Base-by-base conservation (phyloP, 2,113 vertebrate genomes). In the Pantherophis guttatus region DNA sequence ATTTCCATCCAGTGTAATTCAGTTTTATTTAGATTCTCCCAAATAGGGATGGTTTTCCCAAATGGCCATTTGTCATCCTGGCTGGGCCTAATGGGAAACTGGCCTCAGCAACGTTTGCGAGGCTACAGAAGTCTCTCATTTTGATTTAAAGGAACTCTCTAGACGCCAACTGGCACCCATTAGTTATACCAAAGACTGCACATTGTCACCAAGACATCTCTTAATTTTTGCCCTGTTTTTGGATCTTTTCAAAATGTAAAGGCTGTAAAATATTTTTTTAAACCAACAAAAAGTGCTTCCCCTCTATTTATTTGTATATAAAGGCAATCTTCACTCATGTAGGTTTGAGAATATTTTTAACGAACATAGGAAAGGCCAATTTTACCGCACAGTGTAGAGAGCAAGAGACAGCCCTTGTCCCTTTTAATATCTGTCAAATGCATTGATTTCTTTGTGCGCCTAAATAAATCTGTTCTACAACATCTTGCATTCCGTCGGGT, bases 121-220 rank as follows among this genome's bases (percentile, higher is more conserved):
- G 54, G 8, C 4, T 9, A 8, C 39, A 50, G 54, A 48, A 44
- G n/a, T 11, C 33, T 15, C 44, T 33, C 52, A 33, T 29, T n/a
- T 50, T 88, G 44, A 52, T 87, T 13, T 70, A 44, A 92, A 70
- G n/a, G 23, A 88, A 87, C 4, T 39, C 88, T 29, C 5, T 1
- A 54, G 48, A 15, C 7, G 75, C 57, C 91, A 91, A 89, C 92
- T 95, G 94, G 90, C 92, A 95, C 92, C 89, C 15, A 94, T 97
- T 95, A 94, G 92, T 90, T 95, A 95, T 96, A 97, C 97, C 97
- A 97, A 97, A 97, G 97, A 97, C 50, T 8, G 87, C 62, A 89
- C 95, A 95, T 96, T 95, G 91, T 95, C 96, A 96, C 87, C 88
- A 90, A 62, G 91, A 92, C 92, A 54, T 65, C 92, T 90, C 62